A percentile compares a stretch with the other conserved stretches of the same genome.
Conservation (phyloP, 2,797 vertebrate genomes). For the Carcharodon carcharias region DNA sequence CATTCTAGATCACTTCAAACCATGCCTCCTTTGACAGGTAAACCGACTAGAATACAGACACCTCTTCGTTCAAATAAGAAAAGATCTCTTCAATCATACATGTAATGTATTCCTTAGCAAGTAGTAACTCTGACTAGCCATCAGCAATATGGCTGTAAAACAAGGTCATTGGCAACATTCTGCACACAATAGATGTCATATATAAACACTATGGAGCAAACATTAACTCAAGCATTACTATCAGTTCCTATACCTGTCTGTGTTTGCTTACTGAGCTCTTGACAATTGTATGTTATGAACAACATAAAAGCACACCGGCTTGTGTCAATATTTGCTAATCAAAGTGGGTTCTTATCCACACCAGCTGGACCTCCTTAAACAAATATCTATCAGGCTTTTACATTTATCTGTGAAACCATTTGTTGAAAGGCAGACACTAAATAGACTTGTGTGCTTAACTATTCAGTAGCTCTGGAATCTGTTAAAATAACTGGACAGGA, state of each 20-base stretch:
- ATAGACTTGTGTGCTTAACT: constrained; percentile 42
- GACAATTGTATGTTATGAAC: constrained; percentile 61
- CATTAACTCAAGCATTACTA: constrained; percentile 55
- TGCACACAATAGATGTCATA: constrained; percentile 52
- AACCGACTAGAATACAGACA: neutral
- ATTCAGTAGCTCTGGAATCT: constrained; percentile 42
- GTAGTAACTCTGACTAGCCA: constrained; percentile 54
- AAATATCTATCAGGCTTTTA: constrained; percentile 54
- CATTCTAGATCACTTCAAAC: neutral
- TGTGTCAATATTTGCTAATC: constrained; percentile 67
- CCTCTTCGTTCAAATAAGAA: neutral
- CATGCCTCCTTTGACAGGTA: neutral
- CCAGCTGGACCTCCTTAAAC: constrained; percentile 56
- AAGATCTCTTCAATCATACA: constrained; percentile 42
- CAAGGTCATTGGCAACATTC: constrained; percentile 59
- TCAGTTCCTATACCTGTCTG: constrained; percentile 66
- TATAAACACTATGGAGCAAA: constrained; percentile 56
- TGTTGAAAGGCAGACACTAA: constrained; percentile 44
- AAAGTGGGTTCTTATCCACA: constrained; percentile 59
- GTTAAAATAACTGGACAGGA: constrained; percentile 41
- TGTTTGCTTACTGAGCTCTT: constrained; percentile 66
- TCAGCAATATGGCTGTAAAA: constrained; percentile 48
- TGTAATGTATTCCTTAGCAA: constrained; percentile 53
- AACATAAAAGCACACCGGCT: constrained; percentile 64
- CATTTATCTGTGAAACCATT: constrained; percentile 45